phyloP scores from a whole-genome alignment of 2,888 invertebrate species.

The Drosophila atroscutellata region DNA sequence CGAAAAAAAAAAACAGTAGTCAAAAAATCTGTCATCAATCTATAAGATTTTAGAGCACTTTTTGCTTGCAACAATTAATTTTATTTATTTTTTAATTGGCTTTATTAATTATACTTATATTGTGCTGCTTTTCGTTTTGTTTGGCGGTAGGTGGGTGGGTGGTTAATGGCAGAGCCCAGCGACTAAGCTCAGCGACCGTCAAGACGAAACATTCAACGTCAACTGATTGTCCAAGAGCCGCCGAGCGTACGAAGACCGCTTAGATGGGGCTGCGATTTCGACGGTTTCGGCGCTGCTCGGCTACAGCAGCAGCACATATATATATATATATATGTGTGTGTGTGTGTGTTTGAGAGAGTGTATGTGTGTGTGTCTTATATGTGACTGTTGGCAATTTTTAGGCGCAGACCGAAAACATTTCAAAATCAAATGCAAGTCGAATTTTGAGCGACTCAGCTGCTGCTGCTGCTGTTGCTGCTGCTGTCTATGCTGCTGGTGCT shows the following conservation, averaged over 20 bases:
- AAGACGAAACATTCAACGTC: slow-evolving; percentile 82
- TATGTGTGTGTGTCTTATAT: slow-evolving; percentile 1
- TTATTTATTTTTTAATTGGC: neutral
- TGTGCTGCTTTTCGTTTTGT: slow-evolving; percentile 1
- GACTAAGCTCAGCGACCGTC: slow-evolving; percentile 74
- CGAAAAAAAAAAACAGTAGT: slow-evolving; percentile 1
- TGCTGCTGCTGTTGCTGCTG: slow-evolving; percentile 7
- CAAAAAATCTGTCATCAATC: neutral
- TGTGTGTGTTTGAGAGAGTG: neutral
- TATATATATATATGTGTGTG: slow-evolving; percentile 5
- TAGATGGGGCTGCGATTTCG: slow-evolving; percentile 37
- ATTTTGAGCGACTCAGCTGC: slow-evolving; percentile 52
- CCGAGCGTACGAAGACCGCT: slow-evolving; percentile 75
- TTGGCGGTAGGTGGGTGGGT: neutral
- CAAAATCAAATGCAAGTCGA: slow-evolving; percentile 74
- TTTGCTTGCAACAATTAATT: neutral
- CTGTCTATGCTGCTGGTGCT: slow-evolving; percentile 6
- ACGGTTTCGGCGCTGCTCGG: slow-evolving; percentile 35
- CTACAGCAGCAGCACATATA: slow-evolving; percentile 12
- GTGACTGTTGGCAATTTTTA: slow-evolving; percentile 25
- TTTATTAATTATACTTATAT: neutral
- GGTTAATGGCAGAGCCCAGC: slow-evolving; percentile 38
- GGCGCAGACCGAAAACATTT: slow-evolving; percentile 64
- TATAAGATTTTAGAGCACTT: neutral
- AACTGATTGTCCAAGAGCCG: slow-evolving; percentile 79